These are phyloP conservation scores for Lytechinus pictus DNA, from an alignment of 35 echinoderm and acorn worm genomes.

Conservation along the genomic window DNA sequence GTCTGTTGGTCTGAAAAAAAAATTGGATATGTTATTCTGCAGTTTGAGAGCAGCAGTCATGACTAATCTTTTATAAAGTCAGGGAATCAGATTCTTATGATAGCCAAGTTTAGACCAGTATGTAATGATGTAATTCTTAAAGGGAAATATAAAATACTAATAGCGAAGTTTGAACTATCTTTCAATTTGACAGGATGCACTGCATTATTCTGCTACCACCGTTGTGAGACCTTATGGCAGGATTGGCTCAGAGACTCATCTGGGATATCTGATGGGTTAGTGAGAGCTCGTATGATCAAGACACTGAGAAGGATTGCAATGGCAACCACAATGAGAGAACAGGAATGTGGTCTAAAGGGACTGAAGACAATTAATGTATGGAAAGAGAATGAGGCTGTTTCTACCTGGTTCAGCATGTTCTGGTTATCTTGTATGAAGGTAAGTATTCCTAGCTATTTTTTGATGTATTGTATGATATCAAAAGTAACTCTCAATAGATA, in stretches of 20 bases:
- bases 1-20: too few species aligned
- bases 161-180: too few species aligned
- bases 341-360: neutral
- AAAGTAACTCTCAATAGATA: too few species aligned
- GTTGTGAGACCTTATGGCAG: conserved; percentile 32
- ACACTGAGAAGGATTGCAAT: neutral
- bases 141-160: too few species aligned
- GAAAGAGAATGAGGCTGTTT: conserved; percentile 22
- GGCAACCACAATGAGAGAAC: neutral
- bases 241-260: conserved; percentile 1
- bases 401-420: conserved; percentile 2
- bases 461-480: too few species aligned
- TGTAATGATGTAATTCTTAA: too few species aligned
- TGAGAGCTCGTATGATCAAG: neutral
- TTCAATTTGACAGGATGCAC: neutral
- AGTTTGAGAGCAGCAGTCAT: too few species aligned
- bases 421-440: conserved; percentile 35
- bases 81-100: too few species aligned
- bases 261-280: neutral
- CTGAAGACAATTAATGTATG: neutral
- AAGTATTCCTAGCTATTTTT: neutral
- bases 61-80: too few species aligned
- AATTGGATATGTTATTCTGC: too few species aligned
- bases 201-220: neutral
- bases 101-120: too few species aligned